Percentiles rank a stretch among this genome's conserved stretches.
Conservation (phyloP, 2,888 invertebrate species). For the Ectropis crepuscularia region DNA sequence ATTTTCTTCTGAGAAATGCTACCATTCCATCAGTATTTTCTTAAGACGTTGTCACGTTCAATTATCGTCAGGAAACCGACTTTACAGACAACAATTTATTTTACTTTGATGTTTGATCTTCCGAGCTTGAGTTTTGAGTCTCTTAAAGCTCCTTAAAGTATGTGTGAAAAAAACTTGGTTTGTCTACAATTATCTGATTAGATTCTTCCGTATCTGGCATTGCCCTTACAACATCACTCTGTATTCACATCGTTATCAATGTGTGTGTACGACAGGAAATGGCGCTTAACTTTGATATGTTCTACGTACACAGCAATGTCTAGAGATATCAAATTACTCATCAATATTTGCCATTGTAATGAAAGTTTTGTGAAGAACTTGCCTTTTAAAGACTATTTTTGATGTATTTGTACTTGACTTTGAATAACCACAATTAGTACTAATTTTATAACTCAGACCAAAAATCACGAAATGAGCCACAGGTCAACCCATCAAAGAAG, state of each 20-base stretch:
- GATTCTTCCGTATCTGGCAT: conserved; percentile 72
- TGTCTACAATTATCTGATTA: conserved; percentile 58
- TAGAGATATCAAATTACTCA: conserved; percentile 7
- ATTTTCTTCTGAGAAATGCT: no score
- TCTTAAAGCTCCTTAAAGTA: conserved; percentile 18
- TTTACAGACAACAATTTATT: no score
- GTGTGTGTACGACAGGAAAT: conserved; percentile 64
- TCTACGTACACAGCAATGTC: conserved; percentile 18
- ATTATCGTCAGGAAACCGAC: no score
- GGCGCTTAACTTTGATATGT: conserved; percentile 36
- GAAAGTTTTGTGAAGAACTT: no score
- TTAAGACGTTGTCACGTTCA: no score
- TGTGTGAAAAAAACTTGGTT: conserved; percentile 13
- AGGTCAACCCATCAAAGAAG: no score
- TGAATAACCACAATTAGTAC: no score
- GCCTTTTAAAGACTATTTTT: no score
- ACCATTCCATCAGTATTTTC: no score
- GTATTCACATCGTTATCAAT: conserved; percentile 64
- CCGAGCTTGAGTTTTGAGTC: not conserved
- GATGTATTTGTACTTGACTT: no score
- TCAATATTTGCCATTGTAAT: conserved; percentile 9
- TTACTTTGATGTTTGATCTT: not conserved
- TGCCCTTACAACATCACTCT: conserved; percentile 66
- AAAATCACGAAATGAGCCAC: no score
- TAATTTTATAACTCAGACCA: no score